Evolutionary conservation across 2,797 vertebrate genomes (phyloP).

Genomic region (Aselliscus stoliczkanus): DNA sequence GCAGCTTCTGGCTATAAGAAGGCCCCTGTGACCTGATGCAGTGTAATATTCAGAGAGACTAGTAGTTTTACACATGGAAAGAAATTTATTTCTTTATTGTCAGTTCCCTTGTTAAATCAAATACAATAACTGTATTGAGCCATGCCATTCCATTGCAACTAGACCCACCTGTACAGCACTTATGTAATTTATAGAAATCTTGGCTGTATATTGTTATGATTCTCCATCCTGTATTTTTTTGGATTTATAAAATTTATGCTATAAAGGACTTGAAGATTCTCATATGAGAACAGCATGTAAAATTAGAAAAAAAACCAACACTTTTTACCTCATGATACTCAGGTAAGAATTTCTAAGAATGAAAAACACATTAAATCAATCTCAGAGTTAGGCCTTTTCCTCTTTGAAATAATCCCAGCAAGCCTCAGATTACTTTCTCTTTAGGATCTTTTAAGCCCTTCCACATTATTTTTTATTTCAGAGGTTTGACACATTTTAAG

Average conservation of each 20-base stretch:
- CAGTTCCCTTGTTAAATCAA: slow-evolving; percentile 13
- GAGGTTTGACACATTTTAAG: background rate
- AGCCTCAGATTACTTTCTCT: background rate
- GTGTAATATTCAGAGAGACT: background rate
- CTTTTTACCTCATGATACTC: background rate
- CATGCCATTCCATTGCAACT: background rate
- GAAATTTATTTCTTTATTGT: slow-evolving; percentile 19
- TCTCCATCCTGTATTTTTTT: background rate
- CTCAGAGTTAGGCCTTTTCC: background rate
- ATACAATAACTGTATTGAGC: background rate
- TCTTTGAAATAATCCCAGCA: background rate
- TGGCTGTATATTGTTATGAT: background rate
- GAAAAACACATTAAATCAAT: background rate
- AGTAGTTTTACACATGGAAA: slow-evolving; percentile 15
- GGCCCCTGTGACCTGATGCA: background rate
- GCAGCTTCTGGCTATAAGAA: slow-evolving; percentile 40
- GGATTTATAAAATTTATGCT: background rate
- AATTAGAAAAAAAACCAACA: background rate
- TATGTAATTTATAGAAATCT: background rate
- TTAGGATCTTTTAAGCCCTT: background rate
- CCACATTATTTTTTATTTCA: background rate
- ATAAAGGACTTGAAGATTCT: background rate
- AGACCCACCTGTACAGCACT: background rate
- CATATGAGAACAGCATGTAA: background rate
- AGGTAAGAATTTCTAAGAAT: background rate